Evolutionary conservation across 2,797 vertebrate species (phyloP).

Genomic region (Manis pentadactyla): DNA sequence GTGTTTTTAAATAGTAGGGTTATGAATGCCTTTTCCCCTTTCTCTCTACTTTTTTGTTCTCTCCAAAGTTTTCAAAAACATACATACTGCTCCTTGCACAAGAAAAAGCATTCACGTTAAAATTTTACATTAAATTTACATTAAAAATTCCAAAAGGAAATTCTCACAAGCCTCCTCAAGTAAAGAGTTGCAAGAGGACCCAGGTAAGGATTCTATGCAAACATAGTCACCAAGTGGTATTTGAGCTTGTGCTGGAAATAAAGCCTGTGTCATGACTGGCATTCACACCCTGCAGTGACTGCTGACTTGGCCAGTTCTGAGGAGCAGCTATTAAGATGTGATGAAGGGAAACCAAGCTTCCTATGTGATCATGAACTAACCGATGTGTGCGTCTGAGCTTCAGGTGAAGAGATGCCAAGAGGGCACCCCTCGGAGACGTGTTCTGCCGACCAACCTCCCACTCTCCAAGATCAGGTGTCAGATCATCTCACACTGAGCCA

Average conservation of each 20-base stretch:
- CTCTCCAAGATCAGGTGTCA: background rate
- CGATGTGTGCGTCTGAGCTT: background rate
- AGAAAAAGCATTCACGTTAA: background rate
- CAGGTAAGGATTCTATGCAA: background rate
- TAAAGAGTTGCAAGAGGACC: background rate
- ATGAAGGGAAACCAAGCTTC: background rate
- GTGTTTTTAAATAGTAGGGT: background rate
- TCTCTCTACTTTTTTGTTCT: background rate
- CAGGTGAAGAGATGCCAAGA: background rate
- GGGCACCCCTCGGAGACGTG: background rate
- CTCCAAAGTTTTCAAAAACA: background rate
- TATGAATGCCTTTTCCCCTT: background rate
- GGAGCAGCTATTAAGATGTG: background rate
- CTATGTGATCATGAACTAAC: background rate
- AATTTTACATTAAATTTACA: background rate
- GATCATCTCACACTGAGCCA: background rate
- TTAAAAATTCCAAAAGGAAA: slow-evolving; percentile 21
- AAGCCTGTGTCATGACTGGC: background rate
- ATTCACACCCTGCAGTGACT: background rate
- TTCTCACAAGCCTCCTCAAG: background rate
- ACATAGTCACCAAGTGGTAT: background rate
- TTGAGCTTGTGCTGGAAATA: slow-evolving; percentile 4
- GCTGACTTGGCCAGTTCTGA: background rate
- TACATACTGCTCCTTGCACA: background rate
- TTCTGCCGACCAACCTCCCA: background rate